These are phyloP conservation scores for Coptodon bakossiorum DNA, from an alignment of 2,113 vertebrate genomes.

Conservation along the genomic window DNA sequence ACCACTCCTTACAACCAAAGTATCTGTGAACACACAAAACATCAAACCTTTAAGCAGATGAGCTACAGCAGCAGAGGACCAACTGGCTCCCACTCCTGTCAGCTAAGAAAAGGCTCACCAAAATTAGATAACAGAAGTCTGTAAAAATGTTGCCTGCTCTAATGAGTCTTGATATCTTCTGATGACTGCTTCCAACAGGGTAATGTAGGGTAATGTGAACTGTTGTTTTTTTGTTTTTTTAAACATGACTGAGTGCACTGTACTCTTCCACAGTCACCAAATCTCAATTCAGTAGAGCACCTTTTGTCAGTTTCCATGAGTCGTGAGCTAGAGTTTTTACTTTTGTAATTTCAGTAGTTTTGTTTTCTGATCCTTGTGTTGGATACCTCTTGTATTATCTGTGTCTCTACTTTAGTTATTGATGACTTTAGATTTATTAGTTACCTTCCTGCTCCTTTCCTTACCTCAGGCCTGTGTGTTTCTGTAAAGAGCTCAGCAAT, in stretches of 20 bases:
- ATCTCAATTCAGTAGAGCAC: neutral
- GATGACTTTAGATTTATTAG: neutral
- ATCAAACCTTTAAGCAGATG: neutral
- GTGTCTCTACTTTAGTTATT: neutral
- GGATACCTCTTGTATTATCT: neutral
- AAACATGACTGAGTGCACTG: neutral
- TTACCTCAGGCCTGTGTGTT: neutral
- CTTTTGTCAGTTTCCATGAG: neutral
- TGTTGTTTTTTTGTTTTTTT: neutral
- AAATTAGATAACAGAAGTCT: neutral
- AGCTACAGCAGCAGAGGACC: neutral
- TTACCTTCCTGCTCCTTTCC: neutral
- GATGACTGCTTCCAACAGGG: neutral
- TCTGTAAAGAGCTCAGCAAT: neutral
- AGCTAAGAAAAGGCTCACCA: neutral
- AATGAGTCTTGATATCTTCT: neutral
- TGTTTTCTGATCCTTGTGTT: neutral
- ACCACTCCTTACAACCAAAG: neutral
- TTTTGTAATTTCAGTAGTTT: neutral
- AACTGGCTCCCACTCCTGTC: neutral
- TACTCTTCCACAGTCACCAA: neutral
- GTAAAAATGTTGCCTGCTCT: neutral
- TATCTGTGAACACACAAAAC: neutral
- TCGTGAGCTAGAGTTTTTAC: neutral
- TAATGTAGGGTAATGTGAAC: neutral